phyloP scores from a whole-genome alignment of 2,113 vertebrate genomes.

The Seriola quinqueradiata region DNA sequence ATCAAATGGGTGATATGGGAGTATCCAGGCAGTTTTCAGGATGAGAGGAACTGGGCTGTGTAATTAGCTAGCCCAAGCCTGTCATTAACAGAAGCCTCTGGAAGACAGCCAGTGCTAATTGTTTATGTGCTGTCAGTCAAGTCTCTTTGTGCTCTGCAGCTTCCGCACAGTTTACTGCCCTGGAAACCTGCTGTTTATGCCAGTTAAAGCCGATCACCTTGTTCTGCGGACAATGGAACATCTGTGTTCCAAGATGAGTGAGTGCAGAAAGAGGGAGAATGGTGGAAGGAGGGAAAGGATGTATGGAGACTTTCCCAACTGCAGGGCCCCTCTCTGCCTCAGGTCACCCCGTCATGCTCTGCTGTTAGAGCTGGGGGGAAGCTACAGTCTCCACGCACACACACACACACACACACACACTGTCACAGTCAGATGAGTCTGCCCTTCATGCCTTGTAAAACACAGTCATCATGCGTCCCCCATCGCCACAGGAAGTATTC shows the following conservation, averaged over 20 bases:
- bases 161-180: slow-evolving; percentile 50
- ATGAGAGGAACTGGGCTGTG: slow-evolving; percentile 68
- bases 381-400: slow-evolving; percentile 12
- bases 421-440: slow-evolving; percentile 32
- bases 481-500: slow-evolving; percentile 54
- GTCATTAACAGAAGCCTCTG: slow-evolving; percentile 73
- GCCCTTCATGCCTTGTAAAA: slow-evolving; percentile 45
- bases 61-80: slow-evolving; percentile 77
- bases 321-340: slow-evolving; percentile 47
- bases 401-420: slow-evolving; percentile 6
- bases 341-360: slow-evolving; percentile 30
- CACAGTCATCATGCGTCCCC: slow-evolving; percentile 24
- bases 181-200: slow-evolving; percentile 68
- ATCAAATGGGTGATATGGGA: slow-evolving; percentile 46
- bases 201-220: slow-evolving; percentile 64
- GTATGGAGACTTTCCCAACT: slow-evolving; percentile 19
- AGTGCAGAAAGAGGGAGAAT: slow-evolving; percentile 48
- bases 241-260: slow-evolving; percentile 73
- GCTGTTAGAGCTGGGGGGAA: slow-evolving; percentile 32
- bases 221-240: slow-evolving; percentile 72
- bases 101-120: slow-evolving; percentile 76
- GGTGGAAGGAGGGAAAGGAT: slow-evolving; percentile 22
- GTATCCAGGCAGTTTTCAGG: slow-evolving; percentile 63
- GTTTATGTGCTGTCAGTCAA: slow-evolving; percentile 81
- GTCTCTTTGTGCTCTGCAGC: slow-evolving; percentile 57